These are phyloP conservation scores for Apamea sordens DNA, from an alignment of 2,888 invertebrate species.

Conservation along the genomic window DNA sequence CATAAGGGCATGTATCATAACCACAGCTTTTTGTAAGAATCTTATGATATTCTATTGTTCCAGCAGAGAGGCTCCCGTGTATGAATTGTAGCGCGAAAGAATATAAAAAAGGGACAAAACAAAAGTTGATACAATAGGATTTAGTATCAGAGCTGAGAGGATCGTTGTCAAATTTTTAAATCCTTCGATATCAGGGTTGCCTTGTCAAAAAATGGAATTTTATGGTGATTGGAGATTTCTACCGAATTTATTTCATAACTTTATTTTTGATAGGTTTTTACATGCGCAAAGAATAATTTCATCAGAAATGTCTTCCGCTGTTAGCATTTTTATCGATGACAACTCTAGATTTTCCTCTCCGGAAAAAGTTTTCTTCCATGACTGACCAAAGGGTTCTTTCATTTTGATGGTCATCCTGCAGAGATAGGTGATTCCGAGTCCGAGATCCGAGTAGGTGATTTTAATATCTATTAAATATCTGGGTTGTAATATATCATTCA, in stretches of 20 bases:
- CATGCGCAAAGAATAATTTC: not conserved
- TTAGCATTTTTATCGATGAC: not conserved
- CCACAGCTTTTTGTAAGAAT: conserved; percentile 30
- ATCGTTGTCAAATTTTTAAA: conserved; percentile 86
- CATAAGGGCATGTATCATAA: conserved; percentile 42
- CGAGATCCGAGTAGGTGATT: not conserved
- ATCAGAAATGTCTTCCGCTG: not conserved
- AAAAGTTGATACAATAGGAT: conserved; percentile 82
- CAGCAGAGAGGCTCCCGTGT: conserved; percentile 74
- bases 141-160: conserved; percentile 81
- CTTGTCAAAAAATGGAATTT: conserved; percentile 6
- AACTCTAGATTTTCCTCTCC: not conserved
- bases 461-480: not conserved
- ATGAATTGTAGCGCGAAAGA: conserved; percentile 81
- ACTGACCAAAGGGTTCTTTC: too few relatives aligned
- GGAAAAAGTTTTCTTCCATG: not conserved
- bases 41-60: conserved; percentile 56
- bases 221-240: not conserved
- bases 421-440: too few relatives aligned
- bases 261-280: too few relatives aligned
- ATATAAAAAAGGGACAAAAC: conserved; percentile 75
- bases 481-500: too few relatives aligned
- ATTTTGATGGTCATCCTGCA: not conserved
- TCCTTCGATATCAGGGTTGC: conserved; percentile 73
- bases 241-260: not conserved